Percentiles rank a stretch among this genome's conserved stretches.
Conservation (phyloP, 2,888 invertebrate species). For the Synanthedon formicaeformis region DNA sequence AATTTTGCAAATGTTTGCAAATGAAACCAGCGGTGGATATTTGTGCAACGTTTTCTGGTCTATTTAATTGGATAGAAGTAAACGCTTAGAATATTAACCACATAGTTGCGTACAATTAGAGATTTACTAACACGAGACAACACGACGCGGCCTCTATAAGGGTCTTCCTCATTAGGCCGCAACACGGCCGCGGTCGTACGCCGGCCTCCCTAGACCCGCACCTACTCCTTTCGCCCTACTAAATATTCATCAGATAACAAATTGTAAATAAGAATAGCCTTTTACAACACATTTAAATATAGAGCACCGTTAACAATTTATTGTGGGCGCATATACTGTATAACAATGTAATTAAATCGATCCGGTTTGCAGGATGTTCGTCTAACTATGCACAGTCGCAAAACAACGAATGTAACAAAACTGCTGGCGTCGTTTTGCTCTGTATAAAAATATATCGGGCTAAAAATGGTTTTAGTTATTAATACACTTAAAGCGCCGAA, state of each 20-base stretch:
- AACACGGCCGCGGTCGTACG: conserved; percentile 33
- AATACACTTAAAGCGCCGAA: conserved; percentile 37
- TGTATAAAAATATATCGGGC: conserved; percentile 25
- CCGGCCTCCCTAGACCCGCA: conserved; percentile 14
- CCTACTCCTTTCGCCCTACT: conserved; percentile 18
- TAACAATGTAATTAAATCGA: conserved; percentile 49
- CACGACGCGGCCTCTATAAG: conserved; percentile 44
- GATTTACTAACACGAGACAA: conserved; percentile 53
- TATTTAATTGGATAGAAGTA: conserved; percentile 43
- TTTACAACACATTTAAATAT: conserved; percentile 40
- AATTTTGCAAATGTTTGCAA: too few relatives aligned
- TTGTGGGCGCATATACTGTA: conserved; percentile 21
- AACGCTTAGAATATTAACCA: conserved; percentile 49
- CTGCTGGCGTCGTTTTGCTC: conserved; percentile 11
- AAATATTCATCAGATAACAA: conserved; percentile 55
- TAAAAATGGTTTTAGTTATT: conserved; percentile 37
- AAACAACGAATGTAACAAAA: conserved; percentile 12
- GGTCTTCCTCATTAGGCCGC: conserved; percentile 50
- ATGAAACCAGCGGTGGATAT: too few relatives aligned
- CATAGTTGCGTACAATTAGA: conserved; percentile 54
- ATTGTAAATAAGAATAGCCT: conserved; percentile 40
- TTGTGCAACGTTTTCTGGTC: conserved; percentile 15
- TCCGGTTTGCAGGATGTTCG: conserved; percentile 28
- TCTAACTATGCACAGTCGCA: conserved; percentile 30
- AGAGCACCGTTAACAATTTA: conserved; percentile 15